Percentiles rank a stretch among this genome's conserved stretches.
Evolutionary conservation across 2,888 invertebrate species (phyloP).

Genomic region (Salpingus planirostris): DNA sequence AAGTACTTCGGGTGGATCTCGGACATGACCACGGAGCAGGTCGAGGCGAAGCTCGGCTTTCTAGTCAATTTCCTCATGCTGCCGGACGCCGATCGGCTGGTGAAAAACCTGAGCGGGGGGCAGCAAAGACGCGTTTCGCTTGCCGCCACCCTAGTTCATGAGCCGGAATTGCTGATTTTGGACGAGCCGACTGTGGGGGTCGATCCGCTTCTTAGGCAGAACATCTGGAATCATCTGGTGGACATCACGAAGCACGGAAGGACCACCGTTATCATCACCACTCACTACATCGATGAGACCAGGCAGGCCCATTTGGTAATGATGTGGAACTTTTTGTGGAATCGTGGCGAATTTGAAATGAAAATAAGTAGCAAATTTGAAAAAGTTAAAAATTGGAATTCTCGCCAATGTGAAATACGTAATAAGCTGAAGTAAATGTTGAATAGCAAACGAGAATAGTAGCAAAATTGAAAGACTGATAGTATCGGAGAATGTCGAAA

Average conservation of each 20-base stretch:
- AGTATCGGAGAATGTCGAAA: too few relatives aligned
- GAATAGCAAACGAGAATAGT: too few relatives aligned
- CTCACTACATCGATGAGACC: constrained; percentile 95
- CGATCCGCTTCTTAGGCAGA: constrained; percentile 82
- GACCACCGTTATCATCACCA: constrained; percentile 86
- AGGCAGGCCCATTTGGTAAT: constrained; percentile 81
- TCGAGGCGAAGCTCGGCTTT: constrained; percentile 33
- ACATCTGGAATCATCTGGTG: constrained; percentile 91
- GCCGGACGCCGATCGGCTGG: constrained; percentile 34
- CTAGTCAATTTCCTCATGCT: constrained; percentile 35
- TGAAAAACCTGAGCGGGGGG: constrained; percentile 71
- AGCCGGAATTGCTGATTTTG: constrained; percentile 78
- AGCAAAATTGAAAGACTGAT: too few relatives aligned
- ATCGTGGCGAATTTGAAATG: too few relatives aligned
- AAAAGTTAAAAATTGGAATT: too few relatives aligned
- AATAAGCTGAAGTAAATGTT: too few relatives aligned
- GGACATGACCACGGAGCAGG: constrained; percentile 30
- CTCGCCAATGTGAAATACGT: too few relatives aligned
- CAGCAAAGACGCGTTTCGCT: constrained; percentile 85
- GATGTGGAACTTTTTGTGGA: too few relatives aligned
- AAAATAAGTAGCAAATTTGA: too few relatives aligned
- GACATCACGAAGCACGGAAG: constrained; percentile 82
- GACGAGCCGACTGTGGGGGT: constrained; percentile 94
- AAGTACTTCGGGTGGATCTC: constrained; percentile 39
- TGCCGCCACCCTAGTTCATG: constrained; percentile 80